Conservation (phyloP, 2,113 vertebrate species). For the Oryzias javanicus region DNA sequence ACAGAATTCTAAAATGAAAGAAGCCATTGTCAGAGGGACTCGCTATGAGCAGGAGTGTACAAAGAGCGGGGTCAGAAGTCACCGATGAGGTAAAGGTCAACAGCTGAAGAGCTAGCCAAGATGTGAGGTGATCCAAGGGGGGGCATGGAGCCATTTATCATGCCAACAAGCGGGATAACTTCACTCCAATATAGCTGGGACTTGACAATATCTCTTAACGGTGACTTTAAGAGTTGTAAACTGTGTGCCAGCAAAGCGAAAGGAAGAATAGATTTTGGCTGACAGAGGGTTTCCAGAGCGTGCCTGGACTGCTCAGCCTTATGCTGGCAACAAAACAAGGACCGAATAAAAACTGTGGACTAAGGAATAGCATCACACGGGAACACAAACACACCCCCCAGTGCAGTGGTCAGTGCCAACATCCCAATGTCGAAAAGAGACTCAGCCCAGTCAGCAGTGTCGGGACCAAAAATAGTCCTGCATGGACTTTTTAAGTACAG, state of each 20-base stretch:
- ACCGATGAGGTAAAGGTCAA: conserved; percentile 58
- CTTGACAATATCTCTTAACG: conserved; percentile 30
- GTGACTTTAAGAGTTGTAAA: conserved; percentile 22
- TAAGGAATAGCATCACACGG: conserved; percentile 20
- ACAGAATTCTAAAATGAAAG: conserved; percentile 43
- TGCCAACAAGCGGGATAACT: conserved; percentile 18
- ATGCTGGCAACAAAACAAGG: conserved; percentile 36
- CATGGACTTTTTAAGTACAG: conserved; percentile 18
- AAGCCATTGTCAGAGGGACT: conserved; percentile 51
- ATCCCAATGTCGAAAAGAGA: conserved; percentile 43
- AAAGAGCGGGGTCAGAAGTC: conserved; percentile 69
- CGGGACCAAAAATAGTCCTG: conserved; percentile 46
- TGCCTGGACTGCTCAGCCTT: conserved; percentile 29
- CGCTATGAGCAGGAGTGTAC: conserved; percentile 35
- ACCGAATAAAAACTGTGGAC: conserved; percentile 31
- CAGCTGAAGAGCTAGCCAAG: conserved; percentile 63
- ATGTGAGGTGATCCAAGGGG: conserved; percentile 17
- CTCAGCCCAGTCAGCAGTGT: conserved; percentile 59
- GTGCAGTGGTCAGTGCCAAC: conserved; percentile 46
- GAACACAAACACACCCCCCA: conserved; percentile 28
- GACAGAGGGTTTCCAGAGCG: conserved; percentile 31
- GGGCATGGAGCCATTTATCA: conserved; percentile 52
- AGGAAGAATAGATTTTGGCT: conserved; percentile 28
- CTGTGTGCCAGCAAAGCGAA: conserved; percentile 3
- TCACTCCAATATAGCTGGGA: conserved; percentile 2